Evolutionary conservation across 1,140 invertebrate species (phyloP).

Genomic region (Drosophila lacertosa): DNA sequence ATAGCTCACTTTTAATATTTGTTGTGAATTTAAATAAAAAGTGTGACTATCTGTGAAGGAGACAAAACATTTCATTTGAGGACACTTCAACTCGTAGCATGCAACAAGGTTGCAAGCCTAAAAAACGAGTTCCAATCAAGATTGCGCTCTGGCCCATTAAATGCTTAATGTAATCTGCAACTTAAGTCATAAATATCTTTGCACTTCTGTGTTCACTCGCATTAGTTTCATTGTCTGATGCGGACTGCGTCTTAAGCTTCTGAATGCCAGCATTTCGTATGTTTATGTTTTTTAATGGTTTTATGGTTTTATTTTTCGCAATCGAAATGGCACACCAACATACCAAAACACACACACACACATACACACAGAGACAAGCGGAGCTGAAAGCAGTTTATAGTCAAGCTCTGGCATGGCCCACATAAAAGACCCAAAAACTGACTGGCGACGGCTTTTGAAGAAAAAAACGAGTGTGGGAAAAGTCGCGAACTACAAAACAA

Average conservation of each 20-base stretch:
- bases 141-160: neutral
- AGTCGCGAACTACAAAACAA: constrained; percentile 28
- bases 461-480: neutral
- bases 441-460: constrained; percentile 1
- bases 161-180: constrained; percentile 14
- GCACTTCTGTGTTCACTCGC: constrained; percentile 7
- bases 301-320: constrained; percentile 70
- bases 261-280: constrained; percentile 31
- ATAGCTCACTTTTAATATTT: too few relatives aligned
- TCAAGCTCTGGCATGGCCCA: constrained; percentile 33
- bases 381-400: constrained; percentile 11
- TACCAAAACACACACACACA: constrained; percentile 16
- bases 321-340: constrained; percentile 33
- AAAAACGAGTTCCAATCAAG: neutral
- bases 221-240: constrained; percentile 20
- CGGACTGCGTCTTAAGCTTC: constrained; percentile 4
- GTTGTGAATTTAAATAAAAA: too few relatives aligned
- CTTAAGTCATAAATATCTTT: constrained; percentile 29
- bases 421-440: constrained; percentile 32
- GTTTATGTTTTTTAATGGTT: constrained; percentile 69
- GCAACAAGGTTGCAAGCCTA: neutral
- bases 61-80: too few relatives aligned
- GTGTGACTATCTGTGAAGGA: neutral
- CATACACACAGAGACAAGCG: neutral
- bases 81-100: constrained; percentile 2